Percentiles rank a stretch among this genome's conserved stretches.
Conservation (phyloP, 2,113 vertebrate species). For the Bungarus multicinctus region DNA sequence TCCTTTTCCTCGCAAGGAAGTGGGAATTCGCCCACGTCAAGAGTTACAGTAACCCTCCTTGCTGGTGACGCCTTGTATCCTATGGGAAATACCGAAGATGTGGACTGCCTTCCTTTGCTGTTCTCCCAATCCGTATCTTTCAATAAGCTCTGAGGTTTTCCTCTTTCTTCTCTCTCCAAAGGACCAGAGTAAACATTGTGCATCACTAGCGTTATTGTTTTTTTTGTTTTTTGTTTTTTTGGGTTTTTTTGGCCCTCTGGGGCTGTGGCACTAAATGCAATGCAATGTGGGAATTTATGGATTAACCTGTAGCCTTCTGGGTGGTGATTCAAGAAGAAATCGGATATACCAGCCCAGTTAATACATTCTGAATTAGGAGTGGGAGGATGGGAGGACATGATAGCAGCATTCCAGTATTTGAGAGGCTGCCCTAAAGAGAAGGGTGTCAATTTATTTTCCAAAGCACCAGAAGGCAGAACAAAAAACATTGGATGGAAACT, state of each 20-base stretch:
- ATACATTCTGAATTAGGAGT: too few relatives aligned
- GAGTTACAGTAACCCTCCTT: neutral
- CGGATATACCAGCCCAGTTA: neutral
- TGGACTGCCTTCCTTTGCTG: neutral
- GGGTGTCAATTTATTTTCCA: too few relatives aligned
- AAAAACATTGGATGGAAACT: too few relatives aligned
- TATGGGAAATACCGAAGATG: neutral
- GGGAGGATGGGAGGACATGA: too few relatives aligned
- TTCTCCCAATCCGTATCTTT: neutral
- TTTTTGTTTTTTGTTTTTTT: too few relatives aligned
- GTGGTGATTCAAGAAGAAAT: neutral
- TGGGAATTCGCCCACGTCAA: neutral
- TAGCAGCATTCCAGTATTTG: too few relatives aligned
- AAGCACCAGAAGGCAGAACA: too few relatives aligned
- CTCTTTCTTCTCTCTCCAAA: neutral
- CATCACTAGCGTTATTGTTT: neutral
- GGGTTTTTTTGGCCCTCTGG: neutral
- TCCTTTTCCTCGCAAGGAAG: too few relatives aligned
- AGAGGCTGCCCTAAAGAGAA: too few relatives aligned
- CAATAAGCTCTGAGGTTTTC: neutral
- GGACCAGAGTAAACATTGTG: neutral
- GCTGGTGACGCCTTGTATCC: neutral
- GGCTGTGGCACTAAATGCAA: neutral
- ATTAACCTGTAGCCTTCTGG: neutral
- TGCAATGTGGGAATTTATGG: neutral